Evolutionary conservation across 2,797 vertebrate species (phyloP).

Genomic region (Poliocrania exsul): DNA sequence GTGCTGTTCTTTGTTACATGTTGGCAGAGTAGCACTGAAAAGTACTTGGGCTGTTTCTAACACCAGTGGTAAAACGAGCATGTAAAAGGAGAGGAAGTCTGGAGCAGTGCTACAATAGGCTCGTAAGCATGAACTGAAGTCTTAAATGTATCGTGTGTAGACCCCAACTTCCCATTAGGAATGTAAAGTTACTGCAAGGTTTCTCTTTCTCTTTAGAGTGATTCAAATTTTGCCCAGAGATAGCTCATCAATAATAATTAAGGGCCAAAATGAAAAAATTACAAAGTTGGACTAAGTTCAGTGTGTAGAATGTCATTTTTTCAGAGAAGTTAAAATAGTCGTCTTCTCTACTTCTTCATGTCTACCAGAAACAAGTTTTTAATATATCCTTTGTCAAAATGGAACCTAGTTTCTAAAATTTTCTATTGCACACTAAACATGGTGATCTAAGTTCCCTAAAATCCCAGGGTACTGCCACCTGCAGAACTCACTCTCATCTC

Average conservation of each 20-base stretch:
- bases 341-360: neutral
- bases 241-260: neutral
- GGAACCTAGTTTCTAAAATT: neutral
- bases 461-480: neutral
- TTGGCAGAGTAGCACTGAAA: neutral
- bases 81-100: neutral
- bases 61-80: neutral
- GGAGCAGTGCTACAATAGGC: neutral
- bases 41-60: neutral
- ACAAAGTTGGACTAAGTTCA: neutral
- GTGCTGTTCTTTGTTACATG: neutral
- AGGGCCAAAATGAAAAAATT: neutral
- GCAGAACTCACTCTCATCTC: neutral
- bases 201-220: neutral
- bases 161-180: neutral
- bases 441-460: neutral
- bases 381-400: neutral
- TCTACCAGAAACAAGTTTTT: neutral
- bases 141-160: neutral
- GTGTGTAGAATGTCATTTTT: neutral
- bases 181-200: neutral
- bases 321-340: neutral
- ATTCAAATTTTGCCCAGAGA: neutral
- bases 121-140: neutral
- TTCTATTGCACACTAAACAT: neutral